phyloP scores from a whole-genome alignment of 2,113 vertebrate genomes.

The Tachysurus fulvidraco region DNA sequence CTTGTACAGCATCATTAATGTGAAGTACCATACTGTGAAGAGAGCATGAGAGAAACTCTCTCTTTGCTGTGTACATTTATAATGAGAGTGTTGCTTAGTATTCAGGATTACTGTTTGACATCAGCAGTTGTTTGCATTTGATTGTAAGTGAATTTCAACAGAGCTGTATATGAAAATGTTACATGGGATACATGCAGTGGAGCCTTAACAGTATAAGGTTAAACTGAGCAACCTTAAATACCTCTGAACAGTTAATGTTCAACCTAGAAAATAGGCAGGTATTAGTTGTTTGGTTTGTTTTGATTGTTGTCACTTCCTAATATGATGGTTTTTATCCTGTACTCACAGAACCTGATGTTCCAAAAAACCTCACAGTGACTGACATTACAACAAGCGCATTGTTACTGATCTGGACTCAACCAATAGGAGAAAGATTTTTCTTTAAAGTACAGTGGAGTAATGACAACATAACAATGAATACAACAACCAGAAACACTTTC shows the following conservation, averaged over 20 bases:
- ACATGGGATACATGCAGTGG: background rate
- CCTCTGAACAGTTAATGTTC: too few species aligned
- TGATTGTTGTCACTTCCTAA: background rate
- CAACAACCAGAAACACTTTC: too few species aligned
- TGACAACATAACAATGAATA: too few species aligned
- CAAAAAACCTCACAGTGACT: background rate
- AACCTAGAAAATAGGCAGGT: too few species aligned
- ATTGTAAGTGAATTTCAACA: background rate
- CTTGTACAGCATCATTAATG: too few species aligned
- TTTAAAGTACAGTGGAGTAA: too few species aligned
- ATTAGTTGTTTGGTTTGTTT: background rate
- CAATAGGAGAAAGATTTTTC: too few species aligned
- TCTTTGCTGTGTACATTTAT: too few species aligned
- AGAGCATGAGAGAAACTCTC: too few species aligned
- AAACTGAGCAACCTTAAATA: background rate
- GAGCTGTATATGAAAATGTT: background rate
- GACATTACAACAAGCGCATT: background rate
- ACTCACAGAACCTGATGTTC: constrained; percentile 20
- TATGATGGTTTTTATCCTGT: background rate
- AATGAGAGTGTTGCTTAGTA: background rate
- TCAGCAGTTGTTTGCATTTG: too few species aligned
- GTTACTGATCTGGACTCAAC: constrained; percentile 4
- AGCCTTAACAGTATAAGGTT: background rate
- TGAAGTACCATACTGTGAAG: too few species aligned
- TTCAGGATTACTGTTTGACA: background rate